Evolutionary conservation across 2,113 vertebrate species (phyloP), one percentile per base, ranked within the genome.

Genomic region (Urocitellus parryii): DNA sequence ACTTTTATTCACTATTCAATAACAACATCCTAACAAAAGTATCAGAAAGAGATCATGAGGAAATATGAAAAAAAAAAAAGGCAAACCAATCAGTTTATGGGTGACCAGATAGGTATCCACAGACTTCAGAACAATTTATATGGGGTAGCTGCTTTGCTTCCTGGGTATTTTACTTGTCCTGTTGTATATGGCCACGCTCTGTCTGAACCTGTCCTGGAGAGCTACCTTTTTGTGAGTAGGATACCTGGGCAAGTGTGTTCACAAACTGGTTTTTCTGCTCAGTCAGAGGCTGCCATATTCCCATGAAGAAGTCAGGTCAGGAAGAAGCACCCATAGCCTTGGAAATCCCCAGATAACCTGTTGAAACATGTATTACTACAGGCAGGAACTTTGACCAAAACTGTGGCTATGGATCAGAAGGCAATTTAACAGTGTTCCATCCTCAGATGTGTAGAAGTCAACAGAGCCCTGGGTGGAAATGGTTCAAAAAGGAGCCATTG

Each of bases 241-340:
- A 70, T 86, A 76, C 76, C 73, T 48, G 20, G 84, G 67, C 88
- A 84, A 65, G 81, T 81, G 56, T 90, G 13, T 94, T 96, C 91
- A 88, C 81, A 93, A 97, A 97, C 95, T 97, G 97, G 97, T 98
- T 98, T 97, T 98, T 97, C 97, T 97, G 88, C 97, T 97, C 96
- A 45, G 90, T 96, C 95, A 96, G 96, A 96, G 88, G 63, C 85
- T 96, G 85, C 92, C 92, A 74, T 97, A 61, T 83, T 86, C 78
- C 70, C 51, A 73, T 83, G 74, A 12, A 61, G 78, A 97, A 97
- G 81, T 90, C 88, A 92, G 63, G 51, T 90, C 81, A 85, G 88
- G n/a, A 37, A 91, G 85, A 97, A 95, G 88, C 51, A 88, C 77
- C 68, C 78, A 94, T 61, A 85, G 2, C 90, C 63, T 79, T 91